A percentile compares a stretch with the other conserved stretches of the same genome.
Evolutionary conservation across 2,888 invertebrate genomes (phyloP).

Genomic region (Synergus umbraculus): DNA sequence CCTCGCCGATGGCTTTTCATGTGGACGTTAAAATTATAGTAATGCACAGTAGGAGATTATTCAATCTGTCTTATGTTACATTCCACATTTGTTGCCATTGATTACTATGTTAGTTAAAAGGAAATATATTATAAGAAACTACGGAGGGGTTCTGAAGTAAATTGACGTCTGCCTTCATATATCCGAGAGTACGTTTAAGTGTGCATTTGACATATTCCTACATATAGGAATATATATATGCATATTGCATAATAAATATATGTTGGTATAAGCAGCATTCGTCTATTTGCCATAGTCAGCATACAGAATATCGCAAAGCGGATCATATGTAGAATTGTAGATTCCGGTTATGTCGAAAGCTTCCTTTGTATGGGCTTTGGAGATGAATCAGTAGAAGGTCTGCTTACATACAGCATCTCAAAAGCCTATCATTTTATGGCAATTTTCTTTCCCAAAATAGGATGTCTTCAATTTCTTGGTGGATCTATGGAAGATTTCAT

Average conservation of each 20-base stretch:
- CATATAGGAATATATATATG: not conserved
- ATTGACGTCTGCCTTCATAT: not conserved
- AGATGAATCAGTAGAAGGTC: slow-evolving; percentile 12
- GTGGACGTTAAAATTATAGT: too few species aligned
- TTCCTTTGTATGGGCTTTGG: not conserved
- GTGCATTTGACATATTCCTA: slow-evolving; percentile 4
- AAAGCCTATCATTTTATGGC: slow-evolving; percentile 25
- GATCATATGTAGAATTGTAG: not conserved
- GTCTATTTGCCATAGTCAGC: slow-evolving; percentile 31
- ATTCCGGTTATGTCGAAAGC: slow-evolving; percentile 14
- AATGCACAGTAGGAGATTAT: too few species aligned
- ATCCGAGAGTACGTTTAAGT: slow-evolving; percentile 9
- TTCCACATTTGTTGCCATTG: too few species aligned
- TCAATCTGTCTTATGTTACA: too few species aligned
- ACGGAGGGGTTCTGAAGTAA: not conserved
- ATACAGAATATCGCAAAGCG: slow-evolving; percentile 25
- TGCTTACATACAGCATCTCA: slow-evolving; percentile 18
- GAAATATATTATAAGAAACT: not conserved
- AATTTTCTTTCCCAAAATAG: not conserved
- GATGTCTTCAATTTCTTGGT: not conserved
- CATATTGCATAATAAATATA: slow-evolving; percentile 19
- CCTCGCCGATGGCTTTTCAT: too few species aligned
- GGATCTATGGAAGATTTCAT: too few species aligned
- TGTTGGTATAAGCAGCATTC: slow-evolving; percentile 5
- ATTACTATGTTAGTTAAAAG: too few species aligned